Evolutionary conservation across 2,888 invertebrate species (phyloP), one percentile per base, ranked within the genome.

Genomic region (Ophion costatus): DNA sequence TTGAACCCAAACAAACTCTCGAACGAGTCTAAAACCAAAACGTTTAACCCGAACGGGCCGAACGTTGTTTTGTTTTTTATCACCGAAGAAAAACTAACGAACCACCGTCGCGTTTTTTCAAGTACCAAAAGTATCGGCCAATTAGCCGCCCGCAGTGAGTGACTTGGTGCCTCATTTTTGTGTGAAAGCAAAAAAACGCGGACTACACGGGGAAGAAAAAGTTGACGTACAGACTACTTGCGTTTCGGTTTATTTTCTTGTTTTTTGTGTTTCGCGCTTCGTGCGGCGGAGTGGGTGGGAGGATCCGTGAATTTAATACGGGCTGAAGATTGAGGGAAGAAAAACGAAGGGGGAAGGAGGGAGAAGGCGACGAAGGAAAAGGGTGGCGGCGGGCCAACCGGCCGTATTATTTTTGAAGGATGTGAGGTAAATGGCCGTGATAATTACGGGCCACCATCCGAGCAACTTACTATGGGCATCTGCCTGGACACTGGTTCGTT

Each of bases 401-500:
- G 67, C 74, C 80, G 67, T 51, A 51, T 61, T 73, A 86, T 76
- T 80, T 80, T 84, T 77, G 85, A 88, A 92, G 90, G 86, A 93
- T 93, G 93, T 93, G 93, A 93, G 92, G 82, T 93, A 92, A 92
- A 93, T 93, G 93, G 93, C 93, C 90, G 89, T 91, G 90, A 88
- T 89, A 89, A 89, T 89, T 89, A 89, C 89, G 90, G 87, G 87
- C 87, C 89, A 90, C 88, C 89, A 90, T 89, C 89, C 88, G 89
- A 91, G 90, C 89, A 88, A 92, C 92, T 91, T 94, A 94, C 93
- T 94, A 94, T 94, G 94, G 94, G 94, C 94, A 94, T 94, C 93
- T 94, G 94, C 93, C 93, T 94, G 93, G 94, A 94, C 93, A 94
- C 94, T 93, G 94, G 94, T 94, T 87, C 91, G 92, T 57, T 17